These are phyloP conservation scores for Embiotoca jacksoni DNA, from an alignment of 2,113 vertebrate species.

Conservation along the genomic window DNA sequence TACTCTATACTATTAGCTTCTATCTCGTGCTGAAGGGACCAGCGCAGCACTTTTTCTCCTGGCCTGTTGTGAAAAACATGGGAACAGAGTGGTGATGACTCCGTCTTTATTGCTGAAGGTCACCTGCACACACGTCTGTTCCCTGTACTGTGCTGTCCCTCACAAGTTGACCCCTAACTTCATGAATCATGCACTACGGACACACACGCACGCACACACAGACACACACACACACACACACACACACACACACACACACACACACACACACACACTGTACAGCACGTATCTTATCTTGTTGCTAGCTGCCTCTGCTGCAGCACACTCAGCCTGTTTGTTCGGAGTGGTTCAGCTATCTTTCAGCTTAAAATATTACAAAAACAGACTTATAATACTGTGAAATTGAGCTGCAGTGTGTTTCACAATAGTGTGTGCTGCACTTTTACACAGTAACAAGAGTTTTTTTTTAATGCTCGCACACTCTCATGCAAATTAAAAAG, in stretches of 20 bases:
- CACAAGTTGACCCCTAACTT: conserved; percentile 72
- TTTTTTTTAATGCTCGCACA: not conserved
- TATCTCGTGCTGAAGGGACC: conserved; percentile 60
- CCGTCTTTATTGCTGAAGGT: conserved; percentile 77
- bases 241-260: too few species aligned
- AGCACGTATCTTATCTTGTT: conserved; percentile 34
- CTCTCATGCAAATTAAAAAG: not conserved
- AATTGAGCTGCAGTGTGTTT: not conserved
- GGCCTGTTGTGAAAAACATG: conserved; percentile 69
- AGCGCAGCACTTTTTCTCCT: conserved; percentile 73
- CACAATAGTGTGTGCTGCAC: not conserved
- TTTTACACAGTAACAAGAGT: not conserved
- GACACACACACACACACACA: too few species aligned
- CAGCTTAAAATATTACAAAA: conserved; percentile 1
- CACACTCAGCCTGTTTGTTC: not conserved
- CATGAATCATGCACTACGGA: conserved; percentile 74
- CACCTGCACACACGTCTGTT: conserved; percentile 70
- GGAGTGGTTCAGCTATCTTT: not conserved
- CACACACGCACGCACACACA: not conserved
- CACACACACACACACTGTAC: not conserved
- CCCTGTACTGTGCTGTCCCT: conserved; percentile 55
- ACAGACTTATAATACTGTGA: not conserved
- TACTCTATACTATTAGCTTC: conserved; percentile 63
- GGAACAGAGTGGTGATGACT: conserved; percentile 68
- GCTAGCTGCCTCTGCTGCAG: conserved; percentile 34